phyloP scores from a whole-genome alignment of 2,797 vertebrate genomes.

The Tarsius wallacei region DNA sequence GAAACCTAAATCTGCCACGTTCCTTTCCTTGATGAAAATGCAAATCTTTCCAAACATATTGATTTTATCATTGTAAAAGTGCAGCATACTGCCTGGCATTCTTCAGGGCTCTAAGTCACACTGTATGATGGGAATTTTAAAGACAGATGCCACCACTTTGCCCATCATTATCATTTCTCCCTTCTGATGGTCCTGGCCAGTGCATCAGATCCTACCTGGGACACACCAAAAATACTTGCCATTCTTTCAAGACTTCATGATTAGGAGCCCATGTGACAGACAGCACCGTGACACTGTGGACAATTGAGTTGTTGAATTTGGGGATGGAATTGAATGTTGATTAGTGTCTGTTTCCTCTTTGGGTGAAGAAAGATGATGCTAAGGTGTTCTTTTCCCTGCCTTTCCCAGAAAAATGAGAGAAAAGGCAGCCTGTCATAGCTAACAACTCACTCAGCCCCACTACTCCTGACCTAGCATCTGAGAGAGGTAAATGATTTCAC shows the following conservation, averaged over 20 bases:
- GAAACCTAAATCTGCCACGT: constrained; percentile 65
- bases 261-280: constrained; percentile 72
- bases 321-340: constrained; percentile 74
- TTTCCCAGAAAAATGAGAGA: constrained; percentile 78
- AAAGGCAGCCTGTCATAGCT: constrained; percentile 76
- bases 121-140: constrained; percentile 72
- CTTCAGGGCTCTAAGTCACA: constrained; percentile 52
- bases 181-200: constrained; percentile 57
- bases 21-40: constrained; percentile 75
- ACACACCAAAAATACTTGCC: constrained; percentile 64
- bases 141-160: constrained; percentile 64
- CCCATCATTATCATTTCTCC: constrained; percentile 70
- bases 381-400: constrained; percentile 76
- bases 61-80: constrained; percentile 72
- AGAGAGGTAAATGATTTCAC: constrained; percentile 83
- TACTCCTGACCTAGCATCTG: constrained; percentile 79
- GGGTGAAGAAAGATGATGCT: constrained; percentile 72
- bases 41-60: constrained; percentile 77
- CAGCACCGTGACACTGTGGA: constrained; percentile 73
- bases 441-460: constrained; percentile 78
- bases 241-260: constrained; percentile 78
- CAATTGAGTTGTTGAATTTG: constrained; percentile 73
- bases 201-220: constrained; percentile 33
- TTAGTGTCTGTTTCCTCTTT: constrained; percentile 79
- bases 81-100: constrained; percentile 57